These are phyloP conservation scores for Artibeus jamaicensis DNA, from an alignment of 2,797 vertebrate species.

Conservation along the genomic window DNA sequence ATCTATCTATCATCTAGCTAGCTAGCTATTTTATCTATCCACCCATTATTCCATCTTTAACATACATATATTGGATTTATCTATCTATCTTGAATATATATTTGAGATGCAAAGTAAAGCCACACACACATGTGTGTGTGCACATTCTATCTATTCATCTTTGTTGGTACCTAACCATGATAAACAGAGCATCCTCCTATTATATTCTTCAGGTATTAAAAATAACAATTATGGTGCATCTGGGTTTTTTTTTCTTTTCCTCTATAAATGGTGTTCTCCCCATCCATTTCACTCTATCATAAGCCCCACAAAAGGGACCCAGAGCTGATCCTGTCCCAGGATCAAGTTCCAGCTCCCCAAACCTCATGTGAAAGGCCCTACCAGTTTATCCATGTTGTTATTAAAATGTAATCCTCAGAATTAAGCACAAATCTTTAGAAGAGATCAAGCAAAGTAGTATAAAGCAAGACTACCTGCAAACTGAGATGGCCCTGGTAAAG, in stretches of 20 bases:
- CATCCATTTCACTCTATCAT: neutral
- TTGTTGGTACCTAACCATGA: neutral
- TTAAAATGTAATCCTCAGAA: neutral
- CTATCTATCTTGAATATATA: neutral
- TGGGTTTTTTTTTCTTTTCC: neutral
- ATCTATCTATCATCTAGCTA: neutral
- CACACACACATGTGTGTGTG: neutral
- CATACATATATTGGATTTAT: neutral
- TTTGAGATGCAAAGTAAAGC: neutral
- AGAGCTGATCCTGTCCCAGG: neutral
- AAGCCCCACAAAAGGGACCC: no score
- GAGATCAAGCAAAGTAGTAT: neutral
- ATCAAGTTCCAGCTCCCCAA: no score
- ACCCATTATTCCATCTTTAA: neutral
- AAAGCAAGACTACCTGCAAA: neutral
- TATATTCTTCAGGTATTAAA: neutral
- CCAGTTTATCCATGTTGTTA: neutral
- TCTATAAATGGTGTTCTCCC: neutral
- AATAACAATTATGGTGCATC: neutral
- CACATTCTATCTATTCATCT: neutral
- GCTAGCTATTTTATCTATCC: neutral
- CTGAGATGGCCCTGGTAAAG: neutral
- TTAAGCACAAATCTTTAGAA: neutral
- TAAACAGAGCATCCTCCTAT: neutral
- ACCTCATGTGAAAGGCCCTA: neutral